Base-by-base conservation (phyloP, 2,888 invertebrate species). In the Nycteola revayana region DNA sequence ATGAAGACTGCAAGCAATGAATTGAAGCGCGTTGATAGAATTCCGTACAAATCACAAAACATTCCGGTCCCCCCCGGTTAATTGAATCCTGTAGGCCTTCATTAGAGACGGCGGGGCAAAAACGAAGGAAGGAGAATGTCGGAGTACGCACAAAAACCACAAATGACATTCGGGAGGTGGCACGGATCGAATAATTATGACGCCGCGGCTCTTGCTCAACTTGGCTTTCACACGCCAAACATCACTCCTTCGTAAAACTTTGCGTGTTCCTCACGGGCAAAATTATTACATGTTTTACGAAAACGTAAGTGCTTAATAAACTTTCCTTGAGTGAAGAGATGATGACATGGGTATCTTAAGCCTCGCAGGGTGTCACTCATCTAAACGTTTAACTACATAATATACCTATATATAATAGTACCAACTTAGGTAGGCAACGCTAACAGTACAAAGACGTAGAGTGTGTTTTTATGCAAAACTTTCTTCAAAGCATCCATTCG, bases 21-120 rank as follows among this genome's bases (percentile, higher is more conserved):
- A 75, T 70, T 57, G 73, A 68, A 66, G 55, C 63, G 67, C 74
- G 72, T 66, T 75, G 76, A 81, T 81, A 68, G 75, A 76, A 82
- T 82, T 75, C 69, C 72, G 72, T 66, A 66, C 67, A 61, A 66
- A 61, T 75, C 69, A 79, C 77, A 82, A 83, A 83, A 83, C 81
- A 81, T 82, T 84, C 83, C 80, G 81, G 67, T 77, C 78, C 75
- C 73, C 78, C 69, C 60, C 69, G 72, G 76, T 81, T 85, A 86
- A 86, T 85, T 83, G 85, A 85, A 85, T 83, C 74, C 81, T 72
- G 79, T 76, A 80, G 78, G 76, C 84, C 83, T 82, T 84, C 82
- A 86, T 86, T 86, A 86, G 73, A 67, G 67, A 59, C 66, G 68
- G 67, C 49, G 63, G 69, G 65, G 69, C 79, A 80, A 80, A 75